Conservation (phyloP, 2,113 vertebrate species). For the Pseudorhombus dupliciocellatus region DNA sequence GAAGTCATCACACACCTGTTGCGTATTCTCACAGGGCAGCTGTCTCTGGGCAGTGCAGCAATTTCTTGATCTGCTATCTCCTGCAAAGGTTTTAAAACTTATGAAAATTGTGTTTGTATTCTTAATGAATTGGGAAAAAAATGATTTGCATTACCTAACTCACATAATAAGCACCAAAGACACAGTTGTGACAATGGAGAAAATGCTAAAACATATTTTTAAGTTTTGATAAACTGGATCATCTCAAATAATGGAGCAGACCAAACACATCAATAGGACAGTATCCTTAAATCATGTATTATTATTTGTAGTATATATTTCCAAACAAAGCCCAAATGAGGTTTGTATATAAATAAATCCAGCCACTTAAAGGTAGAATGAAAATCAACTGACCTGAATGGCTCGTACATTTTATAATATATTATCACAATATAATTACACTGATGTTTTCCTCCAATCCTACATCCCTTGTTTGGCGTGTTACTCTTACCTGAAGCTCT, state of each 20-base stretch:
- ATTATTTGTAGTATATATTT: no score
- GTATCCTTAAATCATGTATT: not conserved
- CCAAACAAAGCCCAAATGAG: not conserved
- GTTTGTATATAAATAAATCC: not conserved
- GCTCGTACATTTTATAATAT: not conserved
- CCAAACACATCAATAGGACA: not conserved
- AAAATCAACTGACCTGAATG: not conserved
- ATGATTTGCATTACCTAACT: not conserved
- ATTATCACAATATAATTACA: not conserved
- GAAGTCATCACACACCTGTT: slow-evolving; percentile 95
- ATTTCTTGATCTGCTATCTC: slow-evolving; percentile 92
- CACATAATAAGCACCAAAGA: no score
- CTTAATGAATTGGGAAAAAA: not conserved
- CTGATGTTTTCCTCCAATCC: no score
- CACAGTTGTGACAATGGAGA: no score
- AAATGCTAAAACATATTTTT: no score
- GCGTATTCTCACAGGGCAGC: slow-evolving; percentile 91
- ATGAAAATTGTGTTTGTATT: not conserved
- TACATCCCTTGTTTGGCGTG: not conserved
- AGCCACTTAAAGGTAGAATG: not conserved
- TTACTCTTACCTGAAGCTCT: slow-evolving; percentile 87
- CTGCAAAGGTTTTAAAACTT: slow-evolving; percentile 68
- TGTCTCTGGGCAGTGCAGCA: slow-evolving; percentile 88
- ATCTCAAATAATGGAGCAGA: not conserved
- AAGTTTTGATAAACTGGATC: not conserved